A percentile compares a stretch with the other conserved stretches of the same genome.
Evolutionary conservation across 2,113 vertebrate genomes (phyloP).

Genomic region (Microcebus ravelobensis): DNA sequence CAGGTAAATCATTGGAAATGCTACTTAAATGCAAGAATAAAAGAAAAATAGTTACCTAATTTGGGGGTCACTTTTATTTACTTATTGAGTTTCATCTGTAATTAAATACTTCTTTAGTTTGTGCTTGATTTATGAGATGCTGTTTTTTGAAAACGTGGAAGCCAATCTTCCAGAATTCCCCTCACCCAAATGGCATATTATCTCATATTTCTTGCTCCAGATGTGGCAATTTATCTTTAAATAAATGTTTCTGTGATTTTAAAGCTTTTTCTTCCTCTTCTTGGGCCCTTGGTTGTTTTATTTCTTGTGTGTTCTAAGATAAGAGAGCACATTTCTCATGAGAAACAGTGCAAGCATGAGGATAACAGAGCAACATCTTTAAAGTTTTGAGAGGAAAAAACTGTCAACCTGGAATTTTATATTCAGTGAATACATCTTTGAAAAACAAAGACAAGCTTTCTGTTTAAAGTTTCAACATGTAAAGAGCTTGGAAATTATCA

Average conservation of each 20-base stretch:
- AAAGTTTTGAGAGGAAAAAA: constrained; percentile 12
- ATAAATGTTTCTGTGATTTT: constrained; percentile 60
- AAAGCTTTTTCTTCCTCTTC: constrained; percentile 31
- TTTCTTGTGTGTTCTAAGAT: constrained; percentile 56
- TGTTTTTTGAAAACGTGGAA: background rate
- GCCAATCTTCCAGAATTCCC: background rate
- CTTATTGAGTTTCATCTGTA: background rate
- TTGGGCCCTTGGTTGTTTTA: constrained; percentile 35
- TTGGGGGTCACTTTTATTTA: rapidly evolving
- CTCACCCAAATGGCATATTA: constrained; percentile 30
- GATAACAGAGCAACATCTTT: constrained; percentile 2
- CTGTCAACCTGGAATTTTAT: constrained; percentile 58
- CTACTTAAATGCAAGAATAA: background rate
- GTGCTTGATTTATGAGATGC: background rate
- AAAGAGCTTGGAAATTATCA: background rate
- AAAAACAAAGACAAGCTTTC: constrained; percentile 37
- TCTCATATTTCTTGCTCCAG: background rate
- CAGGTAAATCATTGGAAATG: background rate
- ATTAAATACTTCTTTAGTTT: background rate
- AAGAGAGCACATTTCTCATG: constrained; percentile 54
- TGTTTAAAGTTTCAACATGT: background rate
- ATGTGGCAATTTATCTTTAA: constrained; percentile 62
- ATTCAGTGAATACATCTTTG: constrained; percentile 38
- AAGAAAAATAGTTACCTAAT: background rate
- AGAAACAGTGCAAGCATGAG: constrained; percentile 40